A percentile compares a stretch with the other conserved stretches of the same genome.
Conservation (phyloP, 2,888 invertebrate genomes). For the Orthosia cruda region DNA sequence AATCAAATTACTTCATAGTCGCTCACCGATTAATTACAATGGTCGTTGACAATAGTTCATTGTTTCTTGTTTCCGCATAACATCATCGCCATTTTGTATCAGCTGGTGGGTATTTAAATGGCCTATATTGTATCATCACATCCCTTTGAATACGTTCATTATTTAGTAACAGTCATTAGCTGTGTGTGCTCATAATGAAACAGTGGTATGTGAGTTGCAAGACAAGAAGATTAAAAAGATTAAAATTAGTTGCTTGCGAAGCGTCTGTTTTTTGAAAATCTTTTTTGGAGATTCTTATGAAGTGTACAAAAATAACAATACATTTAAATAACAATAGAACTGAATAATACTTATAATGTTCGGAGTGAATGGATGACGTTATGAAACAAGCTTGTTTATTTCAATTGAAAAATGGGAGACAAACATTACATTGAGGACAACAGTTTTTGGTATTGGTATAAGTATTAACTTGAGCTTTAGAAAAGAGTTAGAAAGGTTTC, state of each 20-base stretch:
- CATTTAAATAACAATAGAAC: constrained; percentile 1
- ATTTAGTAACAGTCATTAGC: background rate
- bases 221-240: background rate
- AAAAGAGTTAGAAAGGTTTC: constrained; percentile 4
- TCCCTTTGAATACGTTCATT: constrained; percentile 11
- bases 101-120: constrained; percentile 18
- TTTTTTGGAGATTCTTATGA: background rate
- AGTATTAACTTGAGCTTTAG: background rate
- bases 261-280: background rate
- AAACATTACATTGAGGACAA: constrained; percentile 9
- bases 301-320: constrained; percentile 1
- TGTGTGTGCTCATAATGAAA: background rate
- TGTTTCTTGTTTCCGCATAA: constrained; percentile 45
- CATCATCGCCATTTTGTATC: constrained; percentile 25
- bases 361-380: constrained; percentile 9
- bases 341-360: background rate
- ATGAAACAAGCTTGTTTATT: constrained; percentile 18
- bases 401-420: constrained; percentile 4
- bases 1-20: constrained; percentile 23
- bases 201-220: background rate
- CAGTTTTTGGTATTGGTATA: background rate
- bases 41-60: constrained; percentile 44
- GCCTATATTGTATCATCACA: constrained; percentile 9
- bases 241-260: background rate
- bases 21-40: constrained; percentile 17